Evolutionary conservation across 2,797 vertebrate genomes (phyloP).

Genomic region (Enteromius anoplus): DNA sequence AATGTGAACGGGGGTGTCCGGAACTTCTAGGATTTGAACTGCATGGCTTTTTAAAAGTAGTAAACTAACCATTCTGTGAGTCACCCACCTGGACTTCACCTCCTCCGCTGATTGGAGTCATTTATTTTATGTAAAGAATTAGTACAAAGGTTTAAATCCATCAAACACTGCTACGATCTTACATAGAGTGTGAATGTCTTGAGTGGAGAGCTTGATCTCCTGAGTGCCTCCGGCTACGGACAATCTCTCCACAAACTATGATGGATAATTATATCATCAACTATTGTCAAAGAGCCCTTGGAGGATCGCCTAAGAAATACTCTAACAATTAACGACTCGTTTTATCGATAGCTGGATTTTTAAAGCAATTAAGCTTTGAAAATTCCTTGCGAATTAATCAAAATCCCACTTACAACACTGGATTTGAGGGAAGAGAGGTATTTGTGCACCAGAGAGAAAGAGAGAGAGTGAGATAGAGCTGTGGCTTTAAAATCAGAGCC

Average conservation of each 20-base stretch:
- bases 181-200: slow-evolving; percentile 10
- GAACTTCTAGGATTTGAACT: slow-evolving; percentile 12
- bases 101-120: neutral
- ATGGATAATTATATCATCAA: slow-evolving; percentile 57
- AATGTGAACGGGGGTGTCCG: slow-evolving; percentile 7
- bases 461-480: slow-evolving; percentile 9
- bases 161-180: slow-evolving; percentile 3
- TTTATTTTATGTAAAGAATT: neutral
- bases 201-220: slow-evolving; percentile 23
- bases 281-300: slow-evolving; percentile 51
- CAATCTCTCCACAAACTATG: slow-evolving; percentile 33
- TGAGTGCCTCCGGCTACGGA: slow-evolving; percentile 24
- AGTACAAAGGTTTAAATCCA: slow-evolving; percentile 9
- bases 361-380: slow-evolving; percentile 48
- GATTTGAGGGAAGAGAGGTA: neutral
- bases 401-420: slow-evolving; percentile 21
- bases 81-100: neutral
- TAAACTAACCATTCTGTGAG: neutral
- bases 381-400: slow-evolving; percentile 44
- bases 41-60: neutral
- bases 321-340: slow-evolving; percentile 50
- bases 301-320: slow-evolving; percentile 47
- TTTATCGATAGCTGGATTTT: slow-evolving; percentile 45
- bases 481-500: slow-evolving; percentile 30
- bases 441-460: neutral